Percentiles rank a stretch among this genome's conserved stretches.
These are phyloP conservation scores for Nasua narica DNA, from an alignment of 2,797 vertebrate species.

Conservation along the genomic window DNA sequence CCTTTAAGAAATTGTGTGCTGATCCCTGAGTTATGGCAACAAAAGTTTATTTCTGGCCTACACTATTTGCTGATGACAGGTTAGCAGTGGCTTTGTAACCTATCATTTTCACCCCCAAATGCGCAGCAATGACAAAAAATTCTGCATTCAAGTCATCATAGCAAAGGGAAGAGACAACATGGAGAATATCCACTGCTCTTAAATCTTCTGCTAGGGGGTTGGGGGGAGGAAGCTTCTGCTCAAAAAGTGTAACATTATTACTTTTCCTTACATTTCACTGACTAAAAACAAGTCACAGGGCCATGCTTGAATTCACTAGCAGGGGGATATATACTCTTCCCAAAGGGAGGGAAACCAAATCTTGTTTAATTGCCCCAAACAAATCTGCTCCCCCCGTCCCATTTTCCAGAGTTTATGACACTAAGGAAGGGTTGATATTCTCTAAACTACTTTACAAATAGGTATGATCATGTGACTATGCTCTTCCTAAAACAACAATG, in stretches of 20 bases:
- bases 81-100: neutral
- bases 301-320: neutral
- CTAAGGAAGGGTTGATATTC: neutral
- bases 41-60: neutral
- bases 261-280: neutral
- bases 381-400: neutral
- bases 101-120: neutral
- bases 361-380: neutral
- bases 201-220: neutral
- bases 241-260: neutral
- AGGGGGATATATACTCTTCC: neutral
- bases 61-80: neutral
- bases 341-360: neutral
- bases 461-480: neutral
- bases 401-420: neutral
- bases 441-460: neutral
- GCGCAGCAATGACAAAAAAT: neutral
- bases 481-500: neutral
- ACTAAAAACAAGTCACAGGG: neutral
- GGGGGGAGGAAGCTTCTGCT: neutral
- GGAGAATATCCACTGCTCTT: neutral
- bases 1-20: neutral
- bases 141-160: neutral
- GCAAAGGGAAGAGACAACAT: neutral
- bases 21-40: neutral